Conservation (phyloP, 2,888 invertebrate species). For the Polyploca ridens region DNA sequence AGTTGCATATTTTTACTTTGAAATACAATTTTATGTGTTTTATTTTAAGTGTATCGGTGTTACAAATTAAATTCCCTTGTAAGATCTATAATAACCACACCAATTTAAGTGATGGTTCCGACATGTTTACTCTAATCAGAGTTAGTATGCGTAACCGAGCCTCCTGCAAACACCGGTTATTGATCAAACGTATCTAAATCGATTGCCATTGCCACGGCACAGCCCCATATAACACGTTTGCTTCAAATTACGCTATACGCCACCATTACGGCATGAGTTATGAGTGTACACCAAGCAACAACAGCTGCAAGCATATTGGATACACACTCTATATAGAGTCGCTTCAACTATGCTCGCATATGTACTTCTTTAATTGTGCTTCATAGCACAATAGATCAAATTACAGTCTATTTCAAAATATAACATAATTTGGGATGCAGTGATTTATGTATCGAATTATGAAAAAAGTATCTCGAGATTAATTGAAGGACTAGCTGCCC, state of each 20-base stretch:
- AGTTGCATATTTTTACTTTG: too few relatives aligned
- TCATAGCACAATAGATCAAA: too few relatives aligned
- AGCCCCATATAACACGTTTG: background rate
- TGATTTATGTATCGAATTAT: too few relatives aligned
- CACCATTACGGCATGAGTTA: constrained; percentile 3
- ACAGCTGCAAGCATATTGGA: background rate
- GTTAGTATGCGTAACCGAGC: constrained; percentile 2
- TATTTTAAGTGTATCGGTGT: too few relatives aligned
- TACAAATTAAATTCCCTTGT: too few relatives aligned
- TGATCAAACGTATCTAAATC: constrained; percentile 11
- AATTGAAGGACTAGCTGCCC: too few relatives aligned
- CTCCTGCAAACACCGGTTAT: constrained; percentile 7
- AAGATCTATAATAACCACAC: background rate
- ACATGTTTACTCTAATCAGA: constrained; percentile 1
- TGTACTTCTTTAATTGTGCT: background rate
- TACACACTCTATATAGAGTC: background rate
- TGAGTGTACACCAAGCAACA: background rate
- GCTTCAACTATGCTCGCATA: background rate
- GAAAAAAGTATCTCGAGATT: too few relatives aligned
- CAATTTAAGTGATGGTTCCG: background rate
- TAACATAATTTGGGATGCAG: too few relatives aligned
- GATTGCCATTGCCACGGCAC: background rate
- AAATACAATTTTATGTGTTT: too few relatives aligned
- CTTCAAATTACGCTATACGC: constrained; percentile 2
- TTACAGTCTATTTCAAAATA: too few relatives aligned